Evolutionary conservation across 2,797 vertebrate species (phyloP), one percentile per base, ranked within the genome.

Genomic region (Sarcoramphus papa): DNA sequence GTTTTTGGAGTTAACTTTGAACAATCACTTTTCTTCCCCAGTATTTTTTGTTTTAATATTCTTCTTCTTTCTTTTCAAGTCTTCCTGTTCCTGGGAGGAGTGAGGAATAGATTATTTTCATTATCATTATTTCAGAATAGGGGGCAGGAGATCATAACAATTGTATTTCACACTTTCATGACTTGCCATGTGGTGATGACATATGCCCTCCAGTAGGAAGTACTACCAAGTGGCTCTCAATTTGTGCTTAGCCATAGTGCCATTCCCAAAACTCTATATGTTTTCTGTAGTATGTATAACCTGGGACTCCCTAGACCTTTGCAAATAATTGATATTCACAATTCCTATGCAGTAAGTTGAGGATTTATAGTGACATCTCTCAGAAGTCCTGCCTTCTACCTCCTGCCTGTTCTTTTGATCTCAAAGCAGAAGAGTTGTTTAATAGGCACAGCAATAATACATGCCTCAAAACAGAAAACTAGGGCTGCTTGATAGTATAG

Each of bases 111-210:
- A 85, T 82, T 78, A 70, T 63, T 91, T 92, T 74, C 48, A 43
- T 72, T 95, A 64, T 53, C n/a, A 27, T 85, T 41, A 69, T 83
- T 95, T 59, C 68, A 54, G 85, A 90, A 67, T 22, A 68, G 51
- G 57, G 85, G 64, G 37, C 47, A 69, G 59, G 90, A 69, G n/a
- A 79, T 74, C 9, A 3, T 79, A 85, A 93, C 3, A 12, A 79
- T 85, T 43, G 74, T 47, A 76, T 94, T 95, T 96, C 85, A 92
- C 78, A 67, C 87, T 83, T 93, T 43, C 21, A 3, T 92, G 85
- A 43, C 23, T 77, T 92, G 53, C 82, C 68, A 68, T 92, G 93
- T 70, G 85, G 65, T 84, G 53, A 48, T 90, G 93, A 82, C 82
- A 89, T 91, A 76, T 30, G 85, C 79, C 87, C 82, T 91, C 48